These are phyloP conservation scores for Anastrepha ludens DNA, from an alignment of 1,140 invertebrate genomes.

Conservation along the genomic window DNA sequence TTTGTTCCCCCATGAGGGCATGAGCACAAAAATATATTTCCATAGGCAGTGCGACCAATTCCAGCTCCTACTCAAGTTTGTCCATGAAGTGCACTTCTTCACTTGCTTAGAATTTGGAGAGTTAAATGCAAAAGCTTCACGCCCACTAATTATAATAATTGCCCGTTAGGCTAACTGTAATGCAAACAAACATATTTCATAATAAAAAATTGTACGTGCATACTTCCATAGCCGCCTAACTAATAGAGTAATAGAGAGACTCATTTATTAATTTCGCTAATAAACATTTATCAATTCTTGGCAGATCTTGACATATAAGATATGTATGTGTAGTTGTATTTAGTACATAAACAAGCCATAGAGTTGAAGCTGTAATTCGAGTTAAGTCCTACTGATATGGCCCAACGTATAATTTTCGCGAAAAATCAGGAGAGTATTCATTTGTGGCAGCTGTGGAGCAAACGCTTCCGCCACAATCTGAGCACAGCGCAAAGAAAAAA, in stretches of 20 bases:
- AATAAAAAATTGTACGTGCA: not conserved
- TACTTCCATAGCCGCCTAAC: not conserved
- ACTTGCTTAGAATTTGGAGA: not conserved
- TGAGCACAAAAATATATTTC: no score
- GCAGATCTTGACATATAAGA: not conserved
- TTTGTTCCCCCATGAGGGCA: no score
- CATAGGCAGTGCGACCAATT: no score
- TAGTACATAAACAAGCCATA: not conserved
- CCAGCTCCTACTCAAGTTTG: no score
- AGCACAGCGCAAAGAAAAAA: not conserved
- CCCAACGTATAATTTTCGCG: not conserved
- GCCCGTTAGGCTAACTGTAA: not conserved
- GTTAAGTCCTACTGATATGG: not conserved
- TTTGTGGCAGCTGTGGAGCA: not conserved
- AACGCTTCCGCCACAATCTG: not conserved
- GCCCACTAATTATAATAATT: not conserved
- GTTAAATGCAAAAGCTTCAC: not conserved
- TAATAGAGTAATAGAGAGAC: not conserved
- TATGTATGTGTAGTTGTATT: not conserved
- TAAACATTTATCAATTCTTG: not conserved
- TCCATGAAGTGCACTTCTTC: no score
- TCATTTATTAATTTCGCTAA: slow-evolving; percentile 1
- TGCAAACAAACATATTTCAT: not conserved
- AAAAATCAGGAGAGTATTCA: not conserved
- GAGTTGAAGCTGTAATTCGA: not conserved